Base-by-base conservation (phyloP, 2,113 vertebrate species). In the Eonycteris spelaea region DNA sequence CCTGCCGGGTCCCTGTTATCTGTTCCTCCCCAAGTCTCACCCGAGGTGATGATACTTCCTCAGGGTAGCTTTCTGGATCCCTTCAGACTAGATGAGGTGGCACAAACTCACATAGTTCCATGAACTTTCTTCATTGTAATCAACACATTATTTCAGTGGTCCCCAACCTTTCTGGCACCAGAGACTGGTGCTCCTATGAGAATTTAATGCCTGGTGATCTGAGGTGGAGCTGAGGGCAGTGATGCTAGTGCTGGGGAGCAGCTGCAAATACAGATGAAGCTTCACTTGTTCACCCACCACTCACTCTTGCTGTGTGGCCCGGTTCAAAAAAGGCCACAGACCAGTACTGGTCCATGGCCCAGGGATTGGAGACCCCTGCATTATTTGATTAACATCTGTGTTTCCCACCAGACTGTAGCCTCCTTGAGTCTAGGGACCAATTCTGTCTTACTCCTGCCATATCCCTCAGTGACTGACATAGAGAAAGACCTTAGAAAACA, bases 401-500 rank as follows among this genome's bases (percentile, higher is more conserved):
- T 86, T 86, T 86, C 21, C 79, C 14, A 43, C n/a, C 3, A 63
- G 45, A 51, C 35, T 53, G 16, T 33, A 51, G 90, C 75, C 33
- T 84, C 40, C 70, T 74, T 1, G 19, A 74, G 28, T 28, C 28
- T 63, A n/a, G 65, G 61, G 51, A 51, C 38, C 55, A 48, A 14
- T 26, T 70, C 93, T 57, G 33, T 53, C 33, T 85, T 38, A 15
- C 33, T 51, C n/a, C 65, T 85, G 57, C 61, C 40, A 19, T 88
- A 28, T 10, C 6, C 80, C 48, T 86, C 57, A 79, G 38, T 40
- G 51, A 26, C 79, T 51, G 73, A 5, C 6, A 4, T 51, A 74
- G 65, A 88, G 68, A 90, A 96, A 35, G 63, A 84, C 33, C 71
- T 91, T 8, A 45, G 95, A 63, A 61, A 74, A 90, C 33, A 94